phyloP scores from a whole-genome alignment of 2,797 vertebrate genomes.

The Myotis findleyi region DNA sequence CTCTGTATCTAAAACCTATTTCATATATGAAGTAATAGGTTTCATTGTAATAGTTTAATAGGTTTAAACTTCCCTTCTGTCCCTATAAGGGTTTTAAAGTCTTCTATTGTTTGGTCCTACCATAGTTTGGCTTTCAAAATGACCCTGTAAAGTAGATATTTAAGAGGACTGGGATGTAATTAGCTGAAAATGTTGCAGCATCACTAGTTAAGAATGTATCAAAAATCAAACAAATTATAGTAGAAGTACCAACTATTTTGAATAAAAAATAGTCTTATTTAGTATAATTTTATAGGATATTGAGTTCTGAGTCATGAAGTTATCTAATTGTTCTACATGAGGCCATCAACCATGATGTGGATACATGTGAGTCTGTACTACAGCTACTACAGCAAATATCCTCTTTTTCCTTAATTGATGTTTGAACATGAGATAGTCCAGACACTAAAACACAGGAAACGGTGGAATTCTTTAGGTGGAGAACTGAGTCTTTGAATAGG shows the following conservation, averaged over 20 bases:
- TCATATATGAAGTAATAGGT: neutral
- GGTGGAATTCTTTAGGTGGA: constrained; percentile 3
- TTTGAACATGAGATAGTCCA: neutral
- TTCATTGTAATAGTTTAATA: neutral
- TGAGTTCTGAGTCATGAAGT: constrained; percentile 24
- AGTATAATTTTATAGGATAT: constrained; percentile 19
- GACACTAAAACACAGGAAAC: neutral
- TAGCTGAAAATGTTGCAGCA: neutral
- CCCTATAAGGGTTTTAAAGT: constrained; percentile 48
- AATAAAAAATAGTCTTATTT: neutral
- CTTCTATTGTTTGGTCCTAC: neutral
- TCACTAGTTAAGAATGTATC: neutral
- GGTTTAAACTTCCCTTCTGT: neutral
- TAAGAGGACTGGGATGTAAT: neutral
- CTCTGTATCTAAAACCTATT: constrained; percentile 50
- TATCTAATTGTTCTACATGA: neutral
- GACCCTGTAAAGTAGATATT: constrained; percentile 32
- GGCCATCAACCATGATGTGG: neutral
- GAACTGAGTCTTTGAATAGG: neutral
- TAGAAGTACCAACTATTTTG: constrained; percentile 11
- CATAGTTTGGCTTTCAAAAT: neutral
- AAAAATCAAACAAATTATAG: neutral
- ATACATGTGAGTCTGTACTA: neutral
- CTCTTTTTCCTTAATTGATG: constrained; percentile 10
- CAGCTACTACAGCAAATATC: neutral